Evolutionary conservation across 2,888 invertebrate genomes (phyloP), one percentile per base, ranked within the genome.

Genomic region (Cremastinae sp.): DNA sequence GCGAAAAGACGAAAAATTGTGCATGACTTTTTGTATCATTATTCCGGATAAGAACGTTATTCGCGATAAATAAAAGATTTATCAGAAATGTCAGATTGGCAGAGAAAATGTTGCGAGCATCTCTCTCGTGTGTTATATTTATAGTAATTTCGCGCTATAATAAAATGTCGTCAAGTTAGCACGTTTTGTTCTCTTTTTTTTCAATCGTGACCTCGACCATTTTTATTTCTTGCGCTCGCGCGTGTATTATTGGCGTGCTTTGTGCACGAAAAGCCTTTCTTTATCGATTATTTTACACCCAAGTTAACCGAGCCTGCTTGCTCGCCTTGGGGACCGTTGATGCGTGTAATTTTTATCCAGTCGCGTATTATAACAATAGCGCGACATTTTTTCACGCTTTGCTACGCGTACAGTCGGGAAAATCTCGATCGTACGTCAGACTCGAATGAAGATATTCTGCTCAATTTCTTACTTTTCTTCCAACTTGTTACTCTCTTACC

Each of bases 181-280:
- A n/a, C n/a, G 4, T 12, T 1, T 12, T 18, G 14, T 14, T 1
- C 2, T 20, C 10, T 8, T 37, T 39, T n/a, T 10, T 59, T 49
- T 75, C 64, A 68, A 55, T 71, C 53, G 53, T 18, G 68, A 69
- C 69, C 64, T 68, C 45, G 49, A 53, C 28, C 72, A 69, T 69
- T 76, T 65, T 69, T 76, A 76, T 76, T 73, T 59, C 45, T 53
- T 55, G 37, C 45, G 43, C 53, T 20, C 14, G 61, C 53, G 45
- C 28, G 55, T 18, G 10, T 14, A 4, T 35, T 43, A 35, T 62
- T 35, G 65, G 22, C 61, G 41, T 28, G 28, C 28, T 58, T 73
- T 72, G 69, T 69, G 58, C 68, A 76, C 75, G 72, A 73, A 76
- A 76, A 76, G 59, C 66, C 62, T 73, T 76, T 73, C 73, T 76